Evolutionary conservation across 2,797 vertebrate species (phyloP).

Genomic region (Pseudochirops corinnae): DNA sequence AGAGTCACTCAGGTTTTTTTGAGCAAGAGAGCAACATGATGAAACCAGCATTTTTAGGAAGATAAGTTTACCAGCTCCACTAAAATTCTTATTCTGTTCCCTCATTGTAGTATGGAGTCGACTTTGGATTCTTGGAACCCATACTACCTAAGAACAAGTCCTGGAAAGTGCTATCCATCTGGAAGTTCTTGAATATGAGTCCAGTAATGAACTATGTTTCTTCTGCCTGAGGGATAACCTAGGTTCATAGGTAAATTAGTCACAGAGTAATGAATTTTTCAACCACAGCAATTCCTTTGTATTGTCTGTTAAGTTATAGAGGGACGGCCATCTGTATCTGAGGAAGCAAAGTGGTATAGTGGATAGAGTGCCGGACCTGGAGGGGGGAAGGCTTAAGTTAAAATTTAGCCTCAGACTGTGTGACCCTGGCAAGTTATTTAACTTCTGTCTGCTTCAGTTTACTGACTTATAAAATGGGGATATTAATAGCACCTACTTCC

Average conservation of each 20-base stretch:
- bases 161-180: neutral
- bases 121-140: neutral
- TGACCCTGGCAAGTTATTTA: neutral
- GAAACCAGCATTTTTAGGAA: constrained; percentile 49
- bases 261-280: neutral
- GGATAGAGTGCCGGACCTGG: neutral
- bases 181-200: neutral
- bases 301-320: neutral
- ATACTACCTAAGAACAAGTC: neutral
- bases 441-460: neutral
- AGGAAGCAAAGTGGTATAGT: neutral
- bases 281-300: neutral
- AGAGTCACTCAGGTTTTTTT: constrained; percentile 4
- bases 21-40: constrained; percentile 36
- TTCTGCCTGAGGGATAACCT: neutral
- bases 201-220: neutral
- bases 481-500: neutral
- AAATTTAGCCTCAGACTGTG: neutral
- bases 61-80: constrained; percentile 11
- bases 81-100: neutral
- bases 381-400: neutral
- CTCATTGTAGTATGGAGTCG: neutral
- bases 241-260: neutral
- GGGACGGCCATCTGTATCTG: neutral
- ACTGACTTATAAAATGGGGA: neutral